Percentiles rank a stretch among this genome's conserved stretches.
These are phyloP conservation scores for Rhynchonycteris naso DNA, from an alignment of 2,797 vertebrate species.

Conservation along the genomic window DNA sequence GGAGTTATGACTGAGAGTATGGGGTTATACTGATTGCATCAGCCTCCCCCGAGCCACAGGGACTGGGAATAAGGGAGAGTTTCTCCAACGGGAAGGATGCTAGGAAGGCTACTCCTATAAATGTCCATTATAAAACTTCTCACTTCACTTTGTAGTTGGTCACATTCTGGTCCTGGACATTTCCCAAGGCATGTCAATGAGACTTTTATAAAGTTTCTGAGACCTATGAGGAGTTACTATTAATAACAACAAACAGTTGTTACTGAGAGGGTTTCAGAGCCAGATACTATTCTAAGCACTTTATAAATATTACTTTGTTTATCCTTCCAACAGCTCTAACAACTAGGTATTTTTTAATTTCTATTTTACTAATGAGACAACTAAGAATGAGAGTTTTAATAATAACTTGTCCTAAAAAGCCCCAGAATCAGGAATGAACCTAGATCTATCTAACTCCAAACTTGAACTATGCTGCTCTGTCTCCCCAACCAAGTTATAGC, in stretches of 20 bases:
- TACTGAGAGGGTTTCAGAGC: not conserved
- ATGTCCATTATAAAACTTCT: not conserved
- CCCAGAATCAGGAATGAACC: not conserved
- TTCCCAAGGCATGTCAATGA: not conserved
- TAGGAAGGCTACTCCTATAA: not conserved
- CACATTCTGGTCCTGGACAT: slow-evolving; percentile 6
- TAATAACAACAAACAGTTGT: not conserved
- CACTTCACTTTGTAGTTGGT: not conserved
- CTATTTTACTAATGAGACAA: not conserved
- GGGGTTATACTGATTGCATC: not conserved
- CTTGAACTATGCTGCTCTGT: not conserved
- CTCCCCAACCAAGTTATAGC: not conserved
- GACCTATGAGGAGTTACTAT: not conserved
- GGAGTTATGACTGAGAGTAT: not conserved
- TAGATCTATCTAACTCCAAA: not conserved
- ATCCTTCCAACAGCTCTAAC: not conserved
- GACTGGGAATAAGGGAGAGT: not conserved
- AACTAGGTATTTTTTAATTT: slow-evolving; percentile 32
- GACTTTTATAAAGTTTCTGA: not conserved
- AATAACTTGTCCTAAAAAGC: not conserved
- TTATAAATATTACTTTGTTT: slow-evolving; percentile 24
- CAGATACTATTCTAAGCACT: not conserved
- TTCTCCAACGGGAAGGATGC: not conserved
- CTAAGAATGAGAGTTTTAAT: not conserved
- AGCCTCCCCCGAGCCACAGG: not conserved